These are phyloP conservation scores for Halcyon malimbica DNA, from an alignment of 2,113 vertebrate genomes.

Conservation along the genomic window DNA sequence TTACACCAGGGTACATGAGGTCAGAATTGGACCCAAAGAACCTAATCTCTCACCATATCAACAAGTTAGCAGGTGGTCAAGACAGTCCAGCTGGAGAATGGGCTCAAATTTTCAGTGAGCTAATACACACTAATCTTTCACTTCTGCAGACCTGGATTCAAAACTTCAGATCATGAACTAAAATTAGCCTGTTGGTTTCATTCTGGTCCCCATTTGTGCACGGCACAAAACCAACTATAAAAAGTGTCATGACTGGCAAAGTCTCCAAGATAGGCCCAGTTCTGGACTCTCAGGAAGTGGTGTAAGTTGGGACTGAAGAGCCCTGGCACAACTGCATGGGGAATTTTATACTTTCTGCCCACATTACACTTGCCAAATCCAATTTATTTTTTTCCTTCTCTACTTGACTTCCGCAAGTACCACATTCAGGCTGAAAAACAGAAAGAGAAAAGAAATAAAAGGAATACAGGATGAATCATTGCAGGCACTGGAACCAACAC, in stretches of 20 bases:
- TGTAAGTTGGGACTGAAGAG: not conserved
- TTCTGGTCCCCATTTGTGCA: not conserved
- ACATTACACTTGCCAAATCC: not conserved
- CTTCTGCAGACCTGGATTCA: slow-evolving; percentile 38
- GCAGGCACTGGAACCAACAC: not conserved
- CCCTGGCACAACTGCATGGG: slow-evolving; percentile 40
- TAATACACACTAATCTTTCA: slow-evolving; percentile 49
- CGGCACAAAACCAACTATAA: slow-evolving; percentile 13
- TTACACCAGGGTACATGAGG: slow-evolving; percentile 20
- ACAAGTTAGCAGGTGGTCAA: slow-evolving; percentile 62
- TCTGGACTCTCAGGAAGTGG: slow-evolving; percentile 37
- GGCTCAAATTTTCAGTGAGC: slow-evolving; percentile 60
- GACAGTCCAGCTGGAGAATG: slow-evolving; percentile 1
- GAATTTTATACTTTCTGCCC: slow-evolving; percentile 37
- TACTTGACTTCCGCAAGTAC: slow-evolving; percentile 22
- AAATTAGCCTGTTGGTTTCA: slow-evolving; percentile 44
- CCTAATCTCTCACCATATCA: slow-evolving; percentile 50
- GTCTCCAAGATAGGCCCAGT: not conserved
- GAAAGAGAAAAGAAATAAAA: not conserved
- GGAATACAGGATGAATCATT: slow-evolving; percentile 22
- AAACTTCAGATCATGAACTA: slow-evolving; percentile 37
- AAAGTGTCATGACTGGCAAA: not conserved
- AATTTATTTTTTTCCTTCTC: not conserved
- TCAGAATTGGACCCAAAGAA: slow-evolving; percentile 45
- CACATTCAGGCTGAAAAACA: slow-evolving; percentile 18